Evolutionary conservation across 2,888 invertebrate species (phyloP), one percentile per base, ranked within the genome.

Genomic region (Calameuta filiformis): DNA sequence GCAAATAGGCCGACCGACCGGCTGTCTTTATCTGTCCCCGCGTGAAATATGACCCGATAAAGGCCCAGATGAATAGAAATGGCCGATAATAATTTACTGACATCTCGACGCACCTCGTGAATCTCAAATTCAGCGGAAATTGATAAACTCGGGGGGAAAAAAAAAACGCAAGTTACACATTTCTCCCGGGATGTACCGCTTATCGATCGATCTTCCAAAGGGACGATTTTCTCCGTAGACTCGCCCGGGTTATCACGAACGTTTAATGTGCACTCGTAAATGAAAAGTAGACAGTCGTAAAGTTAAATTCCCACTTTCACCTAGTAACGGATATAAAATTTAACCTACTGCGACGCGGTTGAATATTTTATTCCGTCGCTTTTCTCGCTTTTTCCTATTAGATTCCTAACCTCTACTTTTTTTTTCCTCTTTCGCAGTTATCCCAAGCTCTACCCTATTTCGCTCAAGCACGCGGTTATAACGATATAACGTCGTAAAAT

Each of bases 81-180:
- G 68, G 33, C 34, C 34, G 77, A 77, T 77, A 77, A 75, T 31
- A 69, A 35, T 74, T 35, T 23, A 23, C 37, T 56, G 69, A 35
- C 68, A 69, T 77, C 69, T 35, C 35, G 12, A 23, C 6, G 6
- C 11, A 3, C 6, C 34, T 73, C 30, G 34, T 35, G 74, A 35
- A 23, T 56, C 6, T 56, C 2, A 56, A 6, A 23, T 40, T 15
- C 6, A 15, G 40, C 15, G 23, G 2, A 56, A 23, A 6, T 56
- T 23, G 23, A 56, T 15, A 23, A 1, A 23, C 23, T 1, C 1
- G 9, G 23, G 2, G 33, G 33, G 33, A 2, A 33, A 1, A 23
- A 15, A 23, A 40, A 56, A 23, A 56, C 40, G 15, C 15, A 40
- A 56, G 23, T 56, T 56, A 1, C 23, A 23, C 40, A 9, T 1